Evolutionary conservation across 2,888 invertebrate genomes (phyloP).

Genomic region (Epirrhoe alternata): DNA sequence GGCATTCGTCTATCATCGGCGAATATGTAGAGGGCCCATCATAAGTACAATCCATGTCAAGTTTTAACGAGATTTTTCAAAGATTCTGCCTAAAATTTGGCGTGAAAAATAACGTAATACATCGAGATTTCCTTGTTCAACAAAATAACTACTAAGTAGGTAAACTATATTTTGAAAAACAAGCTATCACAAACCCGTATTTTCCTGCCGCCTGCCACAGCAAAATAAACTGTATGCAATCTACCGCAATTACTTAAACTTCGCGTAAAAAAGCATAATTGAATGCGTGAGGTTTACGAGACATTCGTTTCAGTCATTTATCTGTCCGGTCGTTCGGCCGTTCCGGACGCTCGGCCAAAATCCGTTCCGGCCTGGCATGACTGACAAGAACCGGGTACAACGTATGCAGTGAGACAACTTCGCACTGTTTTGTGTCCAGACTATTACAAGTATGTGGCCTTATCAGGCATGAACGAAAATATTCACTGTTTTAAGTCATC

Average conservation of each 20-base stretch:
- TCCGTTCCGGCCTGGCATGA: conserved; percentile 29
- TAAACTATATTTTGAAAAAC: not conserved
- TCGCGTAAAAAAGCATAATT: conserved; percentile 52
- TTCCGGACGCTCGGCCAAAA: conserved; percentile 31
- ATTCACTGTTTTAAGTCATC: too few species aligned
- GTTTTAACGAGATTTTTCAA: too few species aligned
- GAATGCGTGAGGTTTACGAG: conserved; percentile 65
- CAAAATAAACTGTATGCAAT: conserved; percentile 34
- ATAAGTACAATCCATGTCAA: too few species aligned
- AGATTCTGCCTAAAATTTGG: too few species aligned
- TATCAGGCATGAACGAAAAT: too few species aligned
- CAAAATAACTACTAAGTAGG: too few species aligned
- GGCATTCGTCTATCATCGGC: too few species aligned
- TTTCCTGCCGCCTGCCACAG: conserved; percentile 14
- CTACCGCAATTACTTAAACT: conserved; percentile 39
- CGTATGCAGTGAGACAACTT: conserved; percentile 10
- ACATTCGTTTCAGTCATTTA: conserved; percentile 51
- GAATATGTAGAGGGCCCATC: too few species aligned
- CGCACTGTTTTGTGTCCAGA: not conserved
- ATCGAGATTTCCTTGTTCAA: too few species aligned
- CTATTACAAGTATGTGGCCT: too few species aligned
- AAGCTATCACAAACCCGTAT: conserved; percentile 3
- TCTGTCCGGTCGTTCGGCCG: conserved; percentile 37
- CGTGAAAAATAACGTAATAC: too few species aligned
- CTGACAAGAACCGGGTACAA: conserved; percentile 10